phyloP scores from a whole-genome alignment of 2,888 invertebrate genomes.

The Phorcus lineatus region DNA sequence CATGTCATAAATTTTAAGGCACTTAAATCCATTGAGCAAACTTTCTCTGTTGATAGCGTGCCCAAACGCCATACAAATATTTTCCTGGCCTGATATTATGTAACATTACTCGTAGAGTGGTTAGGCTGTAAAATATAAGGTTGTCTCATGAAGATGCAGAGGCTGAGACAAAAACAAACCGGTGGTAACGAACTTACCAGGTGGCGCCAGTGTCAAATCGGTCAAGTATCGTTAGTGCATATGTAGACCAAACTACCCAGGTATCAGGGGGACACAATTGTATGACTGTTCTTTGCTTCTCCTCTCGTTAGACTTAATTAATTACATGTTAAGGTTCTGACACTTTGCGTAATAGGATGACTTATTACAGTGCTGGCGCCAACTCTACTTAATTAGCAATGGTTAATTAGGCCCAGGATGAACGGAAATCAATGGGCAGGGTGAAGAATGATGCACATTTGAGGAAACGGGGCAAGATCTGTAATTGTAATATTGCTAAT shows the following conservation, averaged over 20 bases:
- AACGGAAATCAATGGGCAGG: background rate
- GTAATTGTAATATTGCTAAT: background rate
- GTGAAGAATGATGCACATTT: background rate
- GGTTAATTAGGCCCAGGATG: background rate
- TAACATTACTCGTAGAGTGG: no score
- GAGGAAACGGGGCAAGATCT: background rate
- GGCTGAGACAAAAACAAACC: no score
- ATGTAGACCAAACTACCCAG: background rate
- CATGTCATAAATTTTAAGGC: no score
- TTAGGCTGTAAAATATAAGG: no score
- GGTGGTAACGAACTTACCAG: background rate
- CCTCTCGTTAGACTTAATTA: constrained; percentile 8
- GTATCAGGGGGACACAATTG: background rate
- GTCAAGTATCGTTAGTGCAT: background rate
- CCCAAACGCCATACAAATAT: no score
- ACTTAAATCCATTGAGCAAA: no score
- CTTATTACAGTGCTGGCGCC: background rate
- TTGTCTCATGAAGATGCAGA: no score
- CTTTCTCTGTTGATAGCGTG: no score
- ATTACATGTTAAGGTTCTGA: background rate
- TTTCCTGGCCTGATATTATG: no score
- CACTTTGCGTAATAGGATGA: constrained; percentile 13
- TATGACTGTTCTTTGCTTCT: background rate
- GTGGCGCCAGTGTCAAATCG: background rate
- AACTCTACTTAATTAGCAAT: background rate